Evolutionary conservation across 2,888 invertebrate species (phyloP).

Genomic region (Imbricaverruca yamaguchii): DNA sequence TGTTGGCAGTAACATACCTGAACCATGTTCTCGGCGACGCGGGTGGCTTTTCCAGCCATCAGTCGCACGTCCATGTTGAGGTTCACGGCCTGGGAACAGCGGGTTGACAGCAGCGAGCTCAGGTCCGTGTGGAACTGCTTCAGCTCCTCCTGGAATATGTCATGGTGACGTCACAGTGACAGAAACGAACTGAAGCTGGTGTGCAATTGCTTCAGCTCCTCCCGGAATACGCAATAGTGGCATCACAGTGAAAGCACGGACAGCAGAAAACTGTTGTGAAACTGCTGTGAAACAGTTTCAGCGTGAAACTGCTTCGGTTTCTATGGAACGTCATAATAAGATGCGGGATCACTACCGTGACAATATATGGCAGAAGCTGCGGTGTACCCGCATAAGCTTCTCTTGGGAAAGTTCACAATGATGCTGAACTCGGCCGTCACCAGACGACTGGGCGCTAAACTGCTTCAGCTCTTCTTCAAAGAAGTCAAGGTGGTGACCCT

Average conservation of each 20-base stretch:
- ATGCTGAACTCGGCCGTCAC: too few species aligned
- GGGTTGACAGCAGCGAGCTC: slow-evolving; percentile 73
- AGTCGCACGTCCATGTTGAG: slow-evolving; percentile 37
- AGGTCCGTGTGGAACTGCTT: slow-evolving; percentile 70
- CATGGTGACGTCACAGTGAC: slow-evolving; percentile 43
- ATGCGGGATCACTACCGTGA: background rate
- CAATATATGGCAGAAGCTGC: too few species aligned
- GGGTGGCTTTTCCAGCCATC: slow-evolving; percentile 38
- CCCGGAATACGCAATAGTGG: slow-evolving; percentile 15
- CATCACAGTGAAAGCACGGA: too few species aligned
- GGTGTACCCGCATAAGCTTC: too few species aligned
- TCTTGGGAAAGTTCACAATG: too few species aligned
- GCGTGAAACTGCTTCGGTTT: background rate
- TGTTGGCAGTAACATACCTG: slow-evolving; percentile 43
- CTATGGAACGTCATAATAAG: background rate
- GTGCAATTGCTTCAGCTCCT: slow-evolving; percentile 72
- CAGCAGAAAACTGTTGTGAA: background rate
- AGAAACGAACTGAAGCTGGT: slow-evolving; percentile 67
- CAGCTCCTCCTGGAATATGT: slow-evolving; percentile 47
- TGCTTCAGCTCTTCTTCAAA: too few species aligned
- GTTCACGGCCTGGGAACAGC: slow-evolving; percentile 89
- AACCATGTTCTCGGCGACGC: slow-evolving; percentile 77
- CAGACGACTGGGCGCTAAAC: too few species aligned
- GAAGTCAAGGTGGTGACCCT: too few species aligned
- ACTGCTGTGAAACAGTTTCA: too few species aligned